phyloP scores from a whole-genome alignment of 37 sponge, comb jelly and placozoan species.

The Cladorhizidae sp. region DNA sequence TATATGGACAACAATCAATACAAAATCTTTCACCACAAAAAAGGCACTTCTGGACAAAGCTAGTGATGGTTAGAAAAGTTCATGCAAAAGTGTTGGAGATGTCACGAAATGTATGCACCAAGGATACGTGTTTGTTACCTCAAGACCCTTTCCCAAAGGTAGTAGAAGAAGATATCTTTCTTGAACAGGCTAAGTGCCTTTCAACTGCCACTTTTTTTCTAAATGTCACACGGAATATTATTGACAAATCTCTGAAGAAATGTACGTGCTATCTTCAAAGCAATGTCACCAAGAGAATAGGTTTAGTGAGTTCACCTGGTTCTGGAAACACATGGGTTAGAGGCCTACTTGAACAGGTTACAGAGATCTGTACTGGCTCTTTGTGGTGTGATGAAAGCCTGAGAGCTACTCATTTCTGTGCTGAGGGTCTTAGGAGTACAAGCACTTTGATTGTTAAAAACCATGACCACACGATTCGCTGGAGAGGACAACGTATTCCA shows the following conservation, averaged over 20 bases:
- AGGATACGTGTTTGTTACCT: background rate
- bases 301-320: slow-evolving; percentile 44
- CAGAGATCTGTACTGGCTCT: slow-evolving; percentile 52
- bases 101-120: background rate
- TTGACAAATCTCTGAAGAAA: background rate
- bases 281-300: background rate
- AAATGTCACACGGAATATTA: background rate
- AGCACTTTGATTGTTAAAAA: slow-evolving; percentile 38
- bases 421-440: slow-evolving; percentile 28
- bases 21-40: too few relatives aligned
- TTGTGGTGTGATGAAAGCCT: slow-evolving; percentile 44
- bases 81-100: background rate
- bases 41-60: too few relatives aligned
- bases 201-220: too few relatives aligned
- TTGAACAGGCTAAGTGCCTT: too few relatives aligned
- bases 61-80: too few relatives aligned
- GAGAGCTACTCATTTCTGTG: slow-evolving; percentile 11
- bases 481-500: slow-evolving; percentile 15
- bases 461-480: slow-evolving; percentile 22
- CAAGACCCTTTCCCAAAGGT: background rate
- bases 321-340: slow-evolving; percentile 66
- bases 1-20: too few relatives aligned
- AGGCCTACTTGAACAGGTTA: slow-evolving; percentile 42
- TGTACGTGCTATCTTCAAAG: slow-evolving; percentile 6
- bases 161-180: too few relatives aligned